Conservation (phyloP, 2,888 invertebrate species). For the Matsumyia berberina region DNA sequence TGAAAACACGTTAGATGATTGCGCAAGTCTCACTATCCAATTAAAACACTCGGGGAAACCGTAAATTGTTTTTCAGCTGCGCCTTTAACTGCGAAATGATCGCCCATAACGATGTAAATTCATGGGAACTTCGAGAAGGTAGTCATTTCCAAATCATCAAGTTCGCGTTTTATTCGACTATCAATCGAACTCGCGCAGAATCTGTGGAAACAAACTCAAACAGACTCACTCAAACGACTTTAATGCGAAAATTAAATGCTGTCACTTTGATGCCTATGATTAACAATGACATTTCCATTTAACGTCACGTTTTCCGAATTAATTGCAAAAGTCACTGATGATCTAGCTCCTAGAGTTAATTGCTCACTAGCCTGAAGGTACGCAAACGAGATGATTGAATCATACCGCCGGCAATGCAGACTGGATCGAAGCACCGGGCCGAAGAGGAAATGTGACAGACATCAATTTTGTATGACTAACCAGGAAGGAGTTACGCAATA, state of each 20-base stretch:
- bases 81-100: constrained; percentile 34
- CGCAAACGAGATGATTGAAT: constrained; percentile 4
- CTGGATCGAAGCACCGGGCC: background rate
- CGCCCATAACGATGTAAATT: constrained; percentile 24
- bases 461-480: background rate
- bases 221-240: constrained; percentile 49
- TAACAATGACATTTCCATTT: constrained; percentile 63
- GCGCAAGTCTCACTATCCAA: constrained; percentile 53
- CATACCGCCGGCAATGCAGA: constrained; percentile 1
- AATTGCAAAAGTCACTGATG: background rate
- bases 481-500: background rate
- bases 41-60: constrained; percentile 56
- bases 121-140: constrained; percentile 13
- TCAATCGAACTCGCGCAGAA: constrained; percentile 14
- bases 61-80: constrained; percentile 50
- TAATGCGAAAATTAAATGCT: constrained; percentile 54
- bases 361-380: constrained; percentile 28
- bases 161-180: constrained; percentile 54
- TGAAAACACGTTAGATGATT: constrained; percentile 53
- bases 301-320: constrained; percentile 38
- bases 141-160: constrained; percentile 22
- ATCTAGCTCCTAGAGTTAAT: constrained; percentile 41
- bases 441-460: background rate
- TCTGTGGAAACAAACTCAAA: background rate
- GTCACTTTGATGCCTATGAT: constrained; percentile 65